Conservation (phyloP, 2,113 vertebrate genomes). For the Tragelaphus imberbis region DNA sequence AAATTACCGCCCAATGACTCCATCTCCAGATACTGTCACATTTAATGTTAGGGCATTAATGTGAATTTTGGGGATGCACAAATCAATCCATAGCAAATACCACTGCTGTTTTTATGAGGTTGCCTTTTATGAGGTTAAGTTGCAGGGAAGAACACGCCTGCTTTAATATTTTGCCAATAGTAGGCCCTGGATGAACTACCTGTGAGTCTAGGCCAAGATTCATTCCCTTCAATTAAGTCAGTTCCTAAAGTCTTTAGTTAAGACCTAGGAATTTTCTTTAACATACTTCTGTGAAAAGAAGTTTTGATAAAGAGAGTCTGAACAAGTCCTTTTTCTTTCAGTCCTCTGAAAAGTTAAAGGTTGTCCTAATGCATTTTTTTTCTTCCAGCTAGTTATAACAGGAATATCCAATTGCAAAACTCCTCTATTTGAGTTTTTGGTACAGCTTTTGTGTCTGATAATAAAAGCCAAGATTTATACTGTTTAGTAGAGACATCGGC, state of each 20-base stretch:
- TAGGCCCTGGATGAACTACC: neutral
- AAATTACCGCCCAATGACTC: neutral
- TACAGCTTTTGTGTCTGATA: neutral
- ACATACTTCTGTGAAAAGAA: neutral
- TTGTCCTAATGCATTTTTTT: neutral
- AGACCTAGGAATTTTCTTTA: neutral
- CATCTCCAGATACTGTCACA: neutral
- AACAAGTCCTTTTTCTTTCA: neutral
- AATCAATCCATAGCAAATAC: neutral
- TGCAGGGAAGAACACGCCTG: neutral
- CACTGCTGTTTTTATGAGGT: neutral
- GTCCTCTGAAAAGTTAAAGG: neutral
- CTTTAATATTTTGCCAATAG: constrained; percentile 6
- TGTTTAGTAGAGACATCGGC: neutral
- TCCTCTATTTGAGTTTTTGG: neutral
- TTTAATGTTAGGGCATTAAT: neutral
- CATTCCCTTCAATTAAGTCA: neutral
- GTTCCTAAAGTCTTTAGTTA: neutral
- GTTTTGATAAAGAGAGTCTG: neutral
- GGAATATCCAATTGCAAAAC: neutral
- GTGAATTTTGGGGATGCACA: neutral
- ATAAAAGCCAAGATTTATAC: constrained; percentile 28
- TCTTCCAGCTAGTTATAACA: neutral
- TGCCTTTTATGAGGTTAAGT: neutral
- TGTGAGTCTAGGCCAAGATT: neutral